Evolutionary conservation across 2,888 invertebrate genomes (phyloP), one percentile per base, ranked within the genome.

Genomic region (Brenthis hecate): DNA sequence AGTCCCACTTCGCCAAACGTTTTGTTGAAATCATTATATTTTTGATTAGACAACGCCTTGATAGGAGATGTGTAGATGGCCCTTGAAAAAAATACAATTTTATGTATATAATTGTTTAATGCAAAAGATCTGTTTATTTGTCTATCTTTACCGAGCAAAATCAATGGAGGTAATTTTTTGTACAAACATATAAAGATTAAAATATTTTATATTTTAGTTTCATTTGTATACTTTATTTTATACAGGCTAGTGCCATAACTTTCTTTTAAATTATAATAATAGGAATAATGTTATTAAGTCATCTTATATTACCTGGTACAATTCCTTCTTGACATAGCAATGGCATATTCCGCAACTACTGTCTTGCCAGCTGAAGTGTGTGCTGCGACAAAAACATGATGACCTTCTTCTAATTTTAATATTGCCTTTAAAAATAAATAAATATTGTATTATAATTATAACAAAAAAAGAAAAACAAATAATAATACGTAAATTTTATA

Each of bases 351-450:
- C 0, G 99, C 99, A 0, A 99, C 99, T 0, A 99, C 99, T 0
- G 99, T 99, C 93, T 99, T 99, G 32, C 97, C 98, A 0, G 99
- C 99, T 0, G 99, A 99, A 0, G 99, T 99, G 83, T 99, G 99
- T 0, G 99, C 99, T 0, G 99, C 99, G 0, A 99, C 99, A 87
- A 99, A 99, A 0, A 99, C 98, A 84, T 98, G 98, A 78, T 98
- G 96, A 14, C 97, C 96, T 79, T 97, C 96, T 89, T 99, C 99
- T 66, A 99, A 89, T 84, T 97, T 97, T 6, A 99, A 88, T 70
- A 99, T 98, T 1, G 99, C 99, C 94, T 96, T 72, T 8, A 66
- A 43, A 55, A 32, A 51, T 32, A 36, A 53, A 14, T 19, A 50
- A 14, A 53, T 53, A 53, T 16, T 5, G 3, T 16, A 53, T 53